These are phyloP conservation scores for Regulus satrapa DNA, from an alignment of 2,113 vertebrate species.

Conservation along the genomic window DNA sequence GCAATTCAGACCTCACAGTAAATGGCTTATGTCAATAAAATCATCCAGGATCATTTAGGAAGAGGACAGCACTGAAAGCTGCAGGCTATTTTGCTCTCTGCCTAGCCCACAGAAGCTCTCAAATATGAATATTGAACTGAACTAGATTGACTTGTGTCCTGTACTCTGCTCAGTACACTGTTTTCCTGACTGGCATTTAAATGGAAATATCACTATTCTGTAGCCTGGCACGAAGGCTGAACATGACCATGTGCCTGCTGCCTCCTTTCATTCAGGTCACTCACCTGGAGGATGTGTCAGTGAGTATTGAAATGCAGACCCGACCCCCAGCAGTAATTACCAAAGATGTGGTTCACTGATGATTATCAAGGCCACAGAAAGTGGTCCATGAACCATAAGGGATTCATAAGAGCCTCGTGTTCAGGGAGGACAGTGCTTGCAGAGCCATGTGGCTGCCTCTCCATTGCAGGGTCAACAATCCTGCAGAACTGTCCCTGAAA, in stretches of 20 bases:
- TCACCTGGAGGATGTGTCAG: background rate
- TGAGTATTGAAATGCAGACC: background rate
- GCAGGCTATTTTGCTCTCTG: slow-evolving; percentile 16
- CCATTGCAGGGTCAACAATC: background rate
- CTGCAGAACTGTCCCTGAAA: background rate
- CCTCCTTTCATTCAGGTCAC: background rate
- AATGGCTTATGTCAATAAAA: background rate
- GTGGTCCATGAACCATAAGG: background rate
- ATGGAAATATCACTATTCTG: background rate
- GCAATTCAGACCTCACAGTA: background rate
- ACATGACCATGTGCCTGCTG: rapidly evolving
- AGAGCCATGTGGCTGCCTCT: background rate
- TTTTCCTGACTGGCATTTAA: background rate
- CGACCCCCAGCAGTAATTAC: background rate
- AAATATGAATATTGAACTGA: slow-evolving; percentile 41
- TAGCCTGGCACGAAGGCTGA: background rate
- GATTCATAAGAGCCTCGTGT: background rate
- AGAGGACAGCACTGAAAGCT: background rate
- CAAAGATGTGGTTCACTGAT: background rate
- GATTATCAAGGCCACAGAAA: background rate
- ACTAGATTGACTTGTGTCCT: background rate
- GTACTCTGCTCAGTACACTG: background rate
- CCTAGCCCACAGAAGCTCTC: background rate
- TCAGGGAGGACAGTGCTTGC: background rate
- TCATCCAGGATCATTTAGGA: slow-evolving; percentile 8